Evolutionary conservation across 1,140 invertebrate genomes (phyloP).

Genomic region (Anoplolepis gracilipes): DNA sequence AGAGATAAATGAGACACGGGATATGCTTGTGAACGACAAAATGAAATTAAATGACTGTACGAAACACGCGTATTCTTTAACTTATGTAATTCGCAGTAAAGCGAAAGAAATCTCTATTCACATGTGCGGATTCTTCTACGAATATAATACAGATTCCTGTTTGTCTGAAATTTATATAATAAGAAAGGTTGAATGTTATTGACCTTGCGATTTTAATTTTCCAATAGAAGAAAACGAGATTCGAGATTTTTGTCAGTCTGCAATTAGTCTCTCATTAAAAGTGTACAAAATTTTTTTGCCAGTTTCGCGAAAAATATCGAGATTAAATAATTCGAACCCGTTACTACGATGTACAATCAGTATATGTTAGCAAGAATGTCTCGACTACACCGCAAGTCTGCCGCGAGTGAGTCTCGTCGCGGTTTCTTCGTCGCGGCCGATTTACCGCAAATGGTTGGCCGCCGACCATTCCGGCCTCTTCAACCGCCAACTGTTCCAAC

Average conservation of each 20-base stretch:
- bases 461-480: slow-evolving; percentile 56
- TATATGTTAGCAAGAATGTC: neutral
- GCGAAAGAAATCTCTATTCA: neutral
- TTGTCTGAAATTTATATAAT: neutral
- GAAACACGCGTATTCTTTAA: neutral
- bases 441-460: slow-evolving; percentile 61
- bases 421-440: slow-evolving; percentile 44
- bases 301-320: neutral
- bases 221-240: neutral
- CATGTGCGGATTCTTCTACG: neutral
- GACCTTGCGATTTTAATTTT: neutral
- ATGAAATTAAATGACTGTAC: neutral
- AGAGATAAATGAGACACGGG: slow-evolving; percentile 22
- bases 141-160: neutral
- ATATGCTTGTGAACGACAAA: neutral
- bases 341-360: neutral
- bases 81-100: neutral
- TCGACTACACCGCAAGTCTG: slow-evolving; percentile 43
- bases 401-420: slow-evolving; percentile 34
- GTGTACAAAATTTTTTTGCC: neutral
- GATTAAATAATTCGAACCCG: neutral
- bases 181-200: neutral
- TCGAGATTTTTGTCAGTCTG: neutral
- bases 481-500: slow-evolving; percentile 60
- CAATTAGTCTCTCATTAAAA: neutral